These are phyloP conservation scores for Callionymus lyra DNA, from an alignment of 2,113 vertebrate genomes.

Conservation along the genomic window DNA sequence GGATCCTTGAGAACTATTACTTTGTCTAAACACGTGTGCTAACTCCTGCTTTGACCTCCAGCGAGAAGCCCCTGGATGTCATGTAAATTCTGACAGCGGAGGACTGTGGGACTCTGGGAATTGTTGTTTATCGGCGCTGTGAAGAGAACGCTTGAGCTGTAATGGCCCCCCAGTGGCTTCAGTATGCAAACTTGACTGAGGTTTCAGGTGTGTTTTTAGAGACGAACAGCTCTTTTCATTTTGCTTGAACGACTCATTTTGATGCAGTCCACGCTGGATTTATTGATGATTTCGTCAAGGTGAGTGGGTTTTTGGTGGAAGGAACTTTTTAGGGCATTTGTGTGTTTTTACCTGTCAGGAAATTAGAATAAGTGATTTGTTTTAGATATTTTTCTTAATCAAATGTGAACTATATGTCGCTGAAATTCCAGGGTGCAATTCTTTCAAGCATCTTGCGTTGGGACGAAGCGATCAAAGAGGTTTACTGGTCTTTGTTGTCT, in stretches of 20 bases:
- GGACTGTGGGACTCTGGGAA: slow-evolving; percentile 52
- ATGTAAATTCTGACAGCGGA: slow-evolving; percentile 52
- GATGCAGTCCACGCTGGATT: slow-evolving; percentile 47
- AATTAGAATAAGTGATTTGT: background rate
- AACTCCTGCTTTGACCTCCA: slow-evolving; percentile 43
- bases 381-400: background rate
- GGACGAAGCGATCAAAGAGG: too few species aligned
- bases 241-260: slow-evolving; percentile 49
- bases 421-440: too few species aligned
- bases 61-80: slow-evolving; percentile 36
- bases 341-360: background rate
- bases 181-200: slow-evolving; percentile 46
- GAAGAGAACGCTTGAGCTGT: slow-evolving; percentile 45
- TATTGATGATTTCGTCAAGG: slow-evolving; percentile 49
- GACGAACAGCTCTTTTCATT: slow-evolving; percentile 34
- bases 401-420: too few species aligned
- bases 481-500: too few species aligned
- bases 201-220: slow-evolving; percentile 32
- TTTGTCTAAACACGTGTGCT: slow-evolving; percentile 1
- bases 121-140: slow-evolving; percentile 54
- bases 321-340: slow-evolving; percentile 2
- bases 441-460: too few species aligned
- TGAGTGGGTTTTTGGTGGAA: slow-evolving; percentile 34
- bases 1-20: too few species aligned
- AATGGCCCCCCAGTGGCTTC: slow-evolving; percentile 55